A percentile compares a stretch with the other conserved stretches of the same genome.
Evolutionary conservation across 2,888 invertebrate species (phyloP).

Genomic region (Rhyacophila evoluta): DNA sequence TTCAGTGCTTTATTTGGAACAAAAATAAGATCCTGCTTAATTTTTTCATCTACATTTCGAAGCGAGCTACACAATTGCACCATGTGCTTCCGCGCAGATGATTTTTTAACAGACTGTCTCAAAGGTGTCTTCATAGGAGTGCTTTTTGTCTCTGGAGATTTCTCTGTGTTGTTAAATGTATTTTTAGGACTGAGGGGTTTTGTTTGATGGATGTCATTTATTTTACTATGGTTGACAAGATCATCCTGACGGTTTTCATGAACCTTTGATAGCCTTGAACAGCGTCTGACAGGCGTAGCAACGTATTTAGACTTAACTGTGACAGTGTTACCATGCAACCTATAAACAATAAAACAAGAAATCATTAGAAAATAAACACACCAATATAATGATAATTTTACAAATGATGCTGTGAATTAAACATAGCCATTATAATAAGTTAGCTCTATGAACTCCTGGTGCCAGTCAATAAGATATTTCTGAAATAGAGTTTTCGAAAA

Average conservation of each 20-base stretch:
- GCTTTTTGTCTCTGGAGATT: not conserved
- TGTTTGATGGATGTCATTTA: not conserved
- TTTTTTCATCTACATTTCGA: slow-evolving; percentile 48
- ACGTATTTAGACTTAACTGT: slow-evolving; percentile 42
- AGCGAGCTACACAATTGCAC: slow-evolving; percentile 51
- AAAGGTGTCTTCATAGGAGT: slow-evolving; percentile 22
- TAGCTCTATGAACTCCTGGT: too few species aligned
- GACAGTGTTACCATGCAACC: slow-evolving; percentile 7
- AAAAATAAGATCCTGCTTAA: slow-evolving; percentile 46
- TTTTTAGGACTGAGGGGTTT: slow-evolving; percentile 5
- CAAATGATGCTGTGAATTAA: too few species aligned
- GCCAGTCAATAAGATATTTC: too few species aligned
- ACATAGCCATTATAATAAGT: too few species aligned
- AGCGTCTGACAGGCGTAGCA: slow-evolving; percentile 53
- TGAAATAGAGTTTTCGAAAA: too few species aligned
- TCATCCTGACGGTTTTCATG: not conserved
- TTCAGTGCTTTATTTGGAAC: slow-evolving; percentile 53
- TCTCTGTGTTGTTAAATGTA: not conserved
- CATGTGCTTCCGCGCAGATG: slow-evolving; percentile 39
- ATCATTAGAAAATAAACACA: too few species aligned
- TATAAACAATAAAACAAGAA: slow-evolving; percentile 4
- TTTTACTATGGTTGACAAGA: not conserved
- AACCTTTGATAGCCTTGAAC: slow-evolving; percentile 43
- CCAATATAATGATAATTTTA: too few species aligned
- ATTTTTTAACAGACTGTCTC: slow-evolving; percentile 37